These are phyloP conservation scores for Hetaerina titia DNA, from an alignment of 2,888 invertebrate genomes.

Conservation along the genomic window DNA sequence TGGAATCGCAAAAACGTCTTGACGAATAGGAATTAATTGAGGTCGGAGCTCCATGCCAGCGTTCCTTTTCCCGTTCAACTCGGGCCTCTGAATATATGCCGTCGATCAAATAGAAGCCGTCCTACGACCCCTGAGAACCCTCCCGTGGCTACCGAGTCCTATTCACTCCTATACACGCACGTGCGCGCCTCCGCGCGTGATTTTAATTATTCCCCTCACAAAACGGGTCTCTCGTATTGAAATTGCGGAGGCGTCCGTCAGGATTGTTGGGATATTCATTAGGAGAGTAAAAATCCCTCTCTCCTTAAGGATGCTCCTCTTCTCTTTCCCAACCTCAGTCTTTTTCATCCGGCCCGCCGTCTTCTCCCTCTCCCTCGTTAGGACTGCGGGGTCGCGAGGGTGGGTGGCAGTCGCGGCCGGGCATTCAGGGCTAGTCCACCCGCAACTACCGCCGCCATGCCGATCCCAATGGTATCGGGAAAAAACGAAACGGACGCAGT, in stretches of 20 bases:
- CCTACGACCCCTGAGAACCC: neutral
- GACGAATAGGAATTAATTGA: neutral
- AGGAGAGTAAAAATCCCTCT: neutral
- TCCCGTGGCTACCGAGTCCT: neutral
- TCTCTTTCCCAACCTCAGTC: neutral
- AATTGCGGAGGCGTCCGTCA: neutral
- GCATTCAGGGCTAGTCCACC: neutral
- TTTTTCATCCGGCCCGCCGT: neutral
- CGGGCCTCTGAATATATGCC: neutral
- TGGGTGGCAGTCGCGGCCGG: neutral
- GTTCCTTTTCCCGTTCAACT: neutral
- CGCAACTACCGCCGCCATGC: neutral
- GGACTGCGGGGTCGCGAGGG: neutral
- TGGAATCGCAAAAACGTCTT: slow-evolving; percentile 4
- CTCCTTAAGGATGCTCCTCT: neutral
- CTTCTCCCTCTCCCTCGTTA: neutral
- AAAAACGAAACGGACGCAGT: neutral
- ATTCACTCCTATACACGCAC: neutral
- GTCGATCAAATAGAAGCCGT: neutral
- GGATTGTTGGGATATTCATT: neutral
- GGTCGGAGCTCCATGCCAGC: neutral
- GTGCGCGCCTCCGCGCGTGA: neutral
- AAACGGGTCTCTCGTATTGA: neutral
- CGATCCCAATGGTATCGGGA: neutral
- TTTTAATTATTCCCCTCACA: slow-evolving; percentile 7